Percentiles rank a stretch among this genome's conserved stretches.
Evolutionary conservation across 2,888 invertebrate species (phyloP).

Genomic region (Alentia gelatinosa): DNA sequence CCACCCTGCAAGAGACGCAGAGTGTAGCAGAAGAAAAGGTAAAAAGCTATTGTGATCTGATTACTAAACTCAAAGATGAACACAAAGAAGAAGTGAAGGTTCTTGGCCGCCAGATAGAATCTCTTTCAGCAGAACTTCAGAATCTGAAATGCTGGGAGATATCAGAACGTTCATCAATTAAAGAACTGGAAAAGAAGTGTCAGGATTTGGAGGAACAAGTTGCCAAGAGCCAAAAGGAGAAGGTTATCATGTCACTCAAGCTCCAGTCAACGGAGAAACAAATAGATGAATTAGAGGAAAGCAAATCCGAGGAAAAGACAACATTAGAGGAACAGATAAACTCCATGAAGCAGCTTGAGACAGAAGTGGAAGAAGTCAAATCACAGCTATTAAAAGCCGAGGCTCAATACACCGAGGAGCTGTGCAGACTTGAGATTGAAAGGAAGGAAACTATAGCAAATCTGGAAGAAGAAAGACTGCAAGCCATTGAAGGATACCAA

Average conservation of each 20-base stretch:
- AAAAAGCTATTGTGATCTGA: not conserved
- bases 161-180: conserved; percentile 14
- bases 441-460: not conserved
- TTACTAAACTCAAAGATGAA: not conserved
- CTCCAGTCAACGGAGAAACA: conserved; percentile 9
- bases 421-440: not conserved
- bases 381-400: not conserved
- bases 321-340: not conserved
- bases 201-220: not conserved
- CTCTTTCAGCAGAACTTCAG: not conserved
- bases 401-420: not conserved
- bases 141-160: conserved; percentile 50
- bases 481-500: not conserved
- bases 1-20: not conserved
- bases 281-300: not conserved
- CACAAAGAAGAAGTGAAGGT: conserved; percentile 47
- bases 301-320: not conserved
- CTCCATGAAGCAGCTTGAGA: not conserved
- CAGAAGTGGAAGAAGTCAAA: not conserved
- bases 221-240: not conserved
- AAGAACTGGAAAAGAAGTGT: conserved; percentile 50
- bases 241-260: not conserved
- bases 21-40: not conserved
- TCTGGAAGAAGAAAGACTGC: not conserved
- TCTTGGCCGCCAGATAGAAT: conserved; percentile 13